A percentile compares a stretch with the other conserved stretches of the same genome.
These are phyloP conservation scores for Corythornis vintsioides DNA, from an alignment of 2,113 vertebrate species.

Conservation along the genomic window DNA sequence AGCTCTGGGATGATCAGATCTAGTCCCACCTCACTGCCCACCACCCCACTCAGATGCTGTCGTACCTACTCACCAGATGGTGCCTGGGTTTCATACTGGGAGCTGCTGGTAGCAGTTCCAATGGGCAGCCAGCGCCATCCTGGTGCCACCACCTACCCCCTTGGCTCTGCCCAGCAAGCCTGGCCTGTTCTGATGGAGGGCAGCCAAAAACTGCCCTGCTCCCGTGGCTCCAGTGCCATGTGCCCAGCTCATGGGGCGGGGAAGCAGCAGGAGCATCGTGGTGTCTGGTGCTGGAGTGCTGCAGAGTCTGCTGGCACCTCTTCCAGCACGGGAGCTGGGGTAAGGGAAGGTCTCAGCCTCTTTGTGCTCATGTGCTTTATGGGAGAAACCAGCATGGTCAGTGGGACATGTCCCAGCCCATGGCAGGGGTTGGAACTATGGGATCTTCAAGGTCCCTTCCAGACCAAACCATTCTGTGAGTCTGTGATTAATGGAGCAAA, in stretches of 20 bases:
- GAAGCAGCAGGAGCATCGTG: not conserved
- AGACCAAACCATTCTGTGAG: not conserved
- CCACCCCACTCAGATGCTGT: constrained; percentile 56
- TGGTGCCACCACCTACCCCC: not conserved
- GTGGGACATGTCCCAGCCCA: not conserved
- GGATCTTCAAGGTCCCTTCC: too few relatives aligned
- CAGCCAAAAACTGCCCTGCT: not conserved
- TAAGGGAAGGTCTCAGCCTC: not conserved
- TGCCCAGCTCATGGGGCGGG: not conserved
- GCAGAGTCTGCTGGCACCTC: not conserved
- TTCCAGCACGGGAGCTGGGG: not conserved
- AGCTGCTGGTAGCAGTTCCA: constrained; percentile 62
- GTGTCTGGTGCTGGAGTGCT: not conserved
- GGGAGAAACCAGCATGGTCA: not conserved
- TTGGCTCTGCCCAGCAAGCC: not conserved
- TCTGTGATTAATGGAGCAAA: not conserved
- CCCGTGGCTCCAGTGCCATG: rapidly evolving
- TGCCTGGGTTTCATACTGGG: constrained; percentile 17
- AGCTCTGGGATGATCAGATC: constrained; percentile 48
- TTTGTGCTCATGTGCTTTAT: rapidly evolving
- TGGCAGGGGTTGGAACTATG: not conserved
- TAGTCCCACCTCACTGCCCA: constrained; percentile 43
- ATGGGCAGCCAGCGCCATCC: constrained; percentile 30
- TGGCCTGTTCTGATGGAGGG: not conserved
- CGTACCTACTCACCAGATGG: constrained; percentile 67